Evolutionary conservation across 2,888 invertebrate species (phyloP).

Genomic region (Lottia scabra): DNA sequence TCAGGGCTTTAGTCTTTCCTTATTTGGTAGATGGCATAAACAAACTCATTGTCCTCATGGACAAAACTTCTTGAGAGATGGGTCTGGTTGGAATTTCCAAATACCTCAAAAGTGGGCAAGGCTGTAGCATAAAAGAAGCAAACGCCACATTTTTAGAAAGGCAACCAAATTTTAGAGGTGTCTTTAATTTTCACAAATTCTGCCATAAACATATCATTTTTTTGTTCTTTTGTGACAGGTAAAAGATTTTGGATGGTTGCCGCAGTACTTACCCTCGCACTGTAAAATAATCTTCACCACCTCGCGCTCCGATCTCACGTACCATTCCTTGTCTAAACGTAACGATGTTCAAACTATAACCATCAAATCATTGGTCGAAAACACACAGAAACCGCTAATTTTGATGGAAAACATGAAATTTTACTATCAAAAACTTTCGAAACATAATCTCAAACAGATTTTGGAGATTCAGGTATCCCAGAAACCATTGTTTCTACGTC

Average conservation of each 20-base stretch:
- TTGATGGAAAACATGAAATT: conserved; percentile 46
- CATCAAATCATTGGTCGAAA: conserved; percentile 40
- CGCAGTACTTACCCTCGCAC: conserved; percentile 56
- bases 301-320: conserved; percentile 56
- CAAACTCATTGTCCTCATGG: no score
- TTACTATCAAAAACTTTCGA: conserved; percentile 29
- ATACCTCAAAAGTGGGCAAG: no score
- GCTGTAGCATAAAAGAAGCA: no score
- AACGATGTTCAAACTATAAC: conserved; percentile 44
- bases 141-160: no score
- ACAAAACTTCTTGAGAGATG: no score
- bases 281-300: conserved; percentile 61
- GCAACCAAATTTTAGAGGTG: no score
- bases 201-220: no score
- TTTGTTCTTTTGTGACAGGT: no score
- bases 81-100: no score
- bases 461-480: conserved; percentile 43
- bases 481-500: conserved; percentile 51
- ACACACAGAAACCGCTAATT: conserved; percentile 36
- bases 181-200: no score
- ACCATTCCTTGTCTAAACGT: conserved; percentile 45
- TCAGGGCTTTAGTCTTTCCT: no score
- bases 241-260: conserved; percentile 63
- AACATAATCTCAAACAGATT: conserved; percentile 25
- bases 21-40: no score